phyloP scores from a whole-genome alignment of 2,888 invertebrate genomes.

The Taenaris catops region DNA sequence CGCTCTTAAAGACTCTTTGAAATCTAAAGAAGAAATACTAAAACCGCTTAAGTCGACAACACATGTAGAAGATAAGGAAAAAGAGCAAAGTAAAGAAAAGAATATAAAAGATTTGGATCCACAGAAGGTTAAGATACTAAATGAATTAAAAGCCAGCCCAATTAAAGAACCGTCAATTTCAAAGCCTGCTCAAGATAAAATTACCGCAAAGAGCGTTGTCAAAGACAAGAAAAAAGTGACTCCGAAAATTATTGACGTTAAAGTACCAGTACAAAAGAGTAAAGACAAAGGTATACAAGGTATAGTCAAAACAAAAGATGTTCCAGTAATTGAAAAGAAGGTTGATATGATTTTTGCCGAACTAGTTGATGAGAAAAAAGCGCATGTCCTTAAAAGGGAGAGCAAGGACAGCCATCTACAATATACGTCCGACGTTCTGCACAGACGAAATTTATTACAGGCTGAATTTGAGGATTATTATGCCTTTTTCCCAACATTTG shows the following conservation, averaged over 20 bases:
- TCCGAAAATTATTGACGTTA: conserved; percentile 1
- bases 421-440: conserved; percentile 55
- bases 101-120: conserved; percentile 7
- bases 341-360: no score
- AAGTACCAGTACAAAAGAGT: conserved; percentile 12
- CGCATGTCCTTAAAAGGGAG: conserved; percentile 29
- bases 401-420: conserved; percentile 45
- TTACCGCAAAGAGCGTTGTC: conserved; percentile 3
- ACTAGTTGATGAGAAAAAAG: conserved; percentile 8
- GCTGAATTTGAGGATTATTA: conserved; percentile 82
- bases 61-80: conserved; percentile 1
- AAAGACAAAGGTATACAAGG: conserved; percentile 9
- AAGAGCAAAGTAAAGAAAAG: neutral
- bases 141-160: conserved; percentile 11
- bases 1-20: conserved; percentile 5
- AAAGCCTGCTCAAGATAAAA: neutral
- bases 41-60: conserved; percentile 23
- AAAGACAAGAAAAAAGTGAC: conserved; percentile 9
- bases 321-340: conserved; percentile 7
- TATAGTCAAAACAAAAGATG: neutral
- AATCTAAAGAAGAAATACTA: conserved; percentile 22
- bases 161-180: conserved; percentile 11
- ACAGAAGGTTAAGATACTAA: no score
- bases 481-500: conserved; percentile 83
- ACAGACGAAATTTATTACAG: conserved; percentile 62